Conservation (phyloP, 2,113 vertebrate species). For the Phainopepla nitens region DNA sequence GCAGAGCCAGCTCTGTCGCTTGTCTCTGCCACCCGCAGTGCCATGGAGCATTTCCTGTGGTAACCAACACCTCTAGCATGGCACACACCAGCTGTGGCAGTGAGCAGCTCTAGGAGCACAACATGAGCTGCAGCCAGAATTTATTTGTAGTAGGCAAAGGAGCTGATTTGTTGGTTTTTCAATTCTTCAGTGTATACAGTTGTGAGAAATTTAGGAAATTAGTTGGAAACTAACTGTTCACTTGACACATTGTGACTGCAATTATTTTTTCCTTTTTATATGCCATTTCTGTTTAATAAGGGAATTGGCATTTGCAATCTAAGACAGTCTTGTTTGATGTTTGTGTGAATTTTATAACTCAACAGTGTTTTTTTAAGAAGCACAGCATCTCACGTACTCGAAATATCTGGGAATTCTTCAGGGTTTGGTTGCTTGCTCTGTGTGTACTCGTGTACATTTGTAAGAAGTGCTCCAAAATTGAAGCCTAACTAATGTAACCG, state of each 20-base stretch:
- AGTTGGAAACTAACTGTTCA: background rate
- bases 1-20: slow-evolving; percentile 75
- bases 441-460: background rate
- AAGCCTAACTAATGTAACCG: background rate
- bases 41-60: slow-evolving; percentile 83
- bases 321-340: background rate
- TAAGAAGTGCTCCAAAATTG: background rate
- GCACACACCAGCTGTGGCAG: background rate
- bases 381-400: background rate
- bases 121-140: background rate
- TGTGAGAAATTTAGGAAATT: background rate
- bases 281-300: background rate
- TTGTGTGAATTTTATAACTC: background rate
- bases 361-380: background rate
- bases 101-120: background rate
- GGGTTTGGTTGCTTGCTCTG: background rate
- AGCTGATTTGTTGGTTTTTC: background rate
- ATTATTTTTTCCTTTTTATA: background rate
- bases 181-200: background rate
- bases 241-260: background rate
- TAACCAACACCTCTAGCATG: slow-evolving; percentile 31
- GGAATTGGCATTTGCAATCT: background rate
- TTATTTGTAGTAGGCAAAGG: background rate
- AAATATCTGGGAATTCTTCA: background rate
- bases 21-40: slow-evolving; percentile 77